Evolutionary conservation across 2,888 invertebrate species (phyloP).

Genomic region (Mythimna ferrago): DNA sequence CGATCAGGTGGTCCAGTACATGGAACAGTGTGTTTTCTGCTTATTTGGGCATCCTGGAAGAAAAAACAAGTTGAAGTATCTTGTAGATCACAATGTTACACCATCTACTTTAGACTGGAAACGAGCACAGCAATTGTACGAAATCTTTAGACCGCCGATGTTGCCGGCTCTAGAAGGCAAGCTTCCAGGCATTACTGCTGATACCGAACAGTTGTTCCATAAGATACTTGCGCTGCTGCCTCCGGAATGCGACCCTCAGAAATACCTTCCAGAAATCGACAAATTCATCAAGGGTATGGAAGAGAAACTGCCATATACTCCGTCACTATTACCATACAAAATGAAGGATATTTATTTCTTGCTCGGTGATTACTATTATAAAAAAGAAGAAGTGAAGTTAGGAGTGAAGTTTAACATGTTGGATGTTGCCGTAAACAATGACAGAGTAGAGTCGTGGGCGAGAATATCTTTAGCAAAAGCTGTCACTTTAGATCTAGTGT

Average conservation of each 20-base stretch:
- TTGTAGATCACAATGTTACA: slow-evolving; percentile 94
- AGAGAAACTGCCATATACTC: slow-evolving; percentile 89
- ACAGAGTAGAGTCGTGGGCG: slow-evolving; percentile 98
- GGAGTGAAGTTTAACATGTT: slow-evolving; percentile 95
- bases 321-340: slow-evolving; percentile 90
- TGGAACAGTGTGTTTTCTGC: slow-evolving; percentile 96
- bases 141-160: slow-evolving; percentile 94
- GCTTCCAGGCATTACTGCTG: slow-evolving; percentile 94
- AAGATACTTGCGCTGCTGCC: slow-evolving; percentile 93
- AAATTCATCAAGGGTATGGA: slow-evolving; percentile 92
- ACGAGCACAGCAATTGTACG: slow-evolving; percentile 94
- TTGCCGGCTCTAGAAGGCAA: slow-evolving; percentile 95
- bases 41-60: slow-evolving; percentile 95
- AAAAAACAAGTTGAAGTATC: slow-evolving; percentile 90
- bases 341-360: slow-evolving; percentile 96
- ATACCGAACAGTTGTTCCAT: slow-evolving; percentile 94
- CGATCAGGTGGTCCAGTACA: slow-evolving; percentile 93
- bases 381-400: slow-evolving; percentile 94
- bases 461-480: slow-evolving; percentile 96
- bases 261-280: slow-evolving; percentile 91
- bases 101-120: slow-evolving; percentile 94
- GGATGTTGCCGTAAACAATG: slow-evolving; percentile 95
- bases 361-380: slow-evolving; percentile 98
- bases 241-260: slow-evolving; percentile 92
- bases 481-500: slow-evolving; percentile 94